Base-by-base conservation (phyloP, 2,888 invertebrate genomes). In the Clivina fossor region DNA sequence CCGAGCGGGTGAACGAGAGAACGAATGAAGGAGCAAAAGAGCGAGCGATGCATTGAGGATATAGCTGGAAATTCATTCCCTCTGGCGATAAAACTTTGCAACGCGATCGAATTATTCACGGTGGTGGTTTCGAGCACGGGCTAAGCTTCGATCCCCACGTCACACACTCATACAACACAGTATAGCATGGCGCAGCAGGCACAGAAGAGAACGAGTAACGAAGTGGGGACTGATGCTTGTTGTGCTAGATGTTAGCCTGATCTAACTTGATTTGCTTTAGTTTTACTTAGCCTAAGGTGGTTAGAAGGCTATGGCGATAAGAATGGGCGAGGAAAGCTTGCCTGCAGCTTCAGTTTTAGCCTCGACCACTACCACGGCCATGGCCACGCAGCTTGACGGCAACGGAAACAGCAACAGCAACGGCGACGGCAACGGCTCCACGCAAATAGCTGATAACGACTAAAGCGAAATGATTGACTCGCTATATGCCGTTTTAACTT, bases 81-180 rank as follows among this genome's bases (percentile, higher is more conserved):
- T 67, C 62, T 62, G 61, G 58, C 67, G 66, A 69, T 69, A 69
- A 70, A 71, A 70, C 68, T 71, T 71, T 68, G 65, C 64, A 66
- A 65, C 68, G 64, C 67, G 68, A 71, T 70, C 69, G 68, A 71
- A 71, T 71, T 70, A 71, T 70, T 70, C 69, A 68, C 69, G 60
- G 57, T 68, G 68, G 68, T 67, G 67, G 67, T 66, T 63, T 64
- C 66, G 62, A 62, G 65, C 33, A 65, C 65, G 63, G 33, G 33
- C 16, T 33, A 33, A 33, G 33, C 33, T 33, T 33, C 33, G 33
- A 33, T 40, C 11, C 20, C 18, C 40, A 16, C 16, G 33, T n/a
- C 16, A 16, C 33, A n/a, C n/a, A 15, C 33, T 15, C 16, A 33
- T 11, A 33, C 33, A 33, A 16, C 32, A 32, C 32, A 32, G 11